Conservation (phyloP, 2,113 vertebrate genomes). For the Gopherus evgoodei region DNA sequence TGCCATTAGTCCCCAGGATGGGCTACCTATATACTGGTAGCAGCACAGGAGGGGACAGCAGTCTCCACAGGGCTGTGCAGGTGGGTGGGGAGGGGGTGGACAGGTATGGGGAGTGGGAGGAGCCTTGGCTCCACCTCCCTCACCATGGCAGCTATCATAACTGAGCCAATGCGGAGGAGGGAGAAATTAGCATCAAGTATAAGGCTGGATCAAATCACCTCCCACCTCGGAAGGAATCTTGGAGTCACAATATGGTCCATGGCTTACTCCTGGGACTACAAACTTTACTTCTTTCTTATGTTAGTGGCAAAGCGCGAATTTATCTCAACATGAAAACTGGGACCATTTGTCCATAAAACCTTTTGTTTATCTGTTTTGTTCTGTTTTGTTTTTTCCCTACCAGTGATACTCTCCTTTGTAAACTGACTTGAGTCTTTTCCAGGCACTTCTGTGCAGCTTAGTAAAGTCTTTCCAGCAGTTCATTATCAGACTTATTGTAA, state of each 20-base stretch:
- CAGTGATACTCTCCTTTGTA: not conserved
- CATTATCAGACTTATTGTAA: not conserved
- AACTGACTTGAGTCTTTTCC: conserved; percentile 27
- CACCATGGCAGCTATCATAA: not conserved
- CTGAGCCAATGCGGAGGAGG: not conserved
- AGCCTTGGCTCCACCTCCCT: not conserved
- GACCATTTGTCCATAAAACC: not conserved
- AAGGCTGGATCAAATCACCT: not conserved
- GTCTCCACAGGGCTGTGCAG: not conserved
- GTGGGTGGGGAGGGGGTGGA: not conserved
- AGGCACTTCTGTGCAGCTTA: not conserved
- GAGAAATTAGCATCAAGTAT: not conserved
- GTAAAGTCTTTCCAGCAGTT: not conserved
- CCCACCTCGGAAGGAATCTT: not conserved
- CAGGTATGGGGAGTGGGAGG: not conserved
- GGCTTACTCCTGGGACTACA: not conserved
- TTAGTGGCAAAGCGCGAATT: not conserved
- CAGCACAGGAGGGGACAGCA: not conserved
- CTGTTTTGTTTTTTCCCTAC: not conserved
- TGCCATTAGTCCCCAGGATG: not conserved
- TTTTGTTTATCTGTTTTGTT: not conserved
- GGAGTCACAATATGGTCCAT: not conserved
- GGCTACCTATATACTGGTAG: not conserved
- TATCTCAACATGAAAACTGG: not conserved
- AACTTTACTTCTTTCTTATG: not conserved